phyloP scores from a whole-genome alignment of 2,797 vertebrate genomes.

The Gymnothorax reevesii region DNA sequence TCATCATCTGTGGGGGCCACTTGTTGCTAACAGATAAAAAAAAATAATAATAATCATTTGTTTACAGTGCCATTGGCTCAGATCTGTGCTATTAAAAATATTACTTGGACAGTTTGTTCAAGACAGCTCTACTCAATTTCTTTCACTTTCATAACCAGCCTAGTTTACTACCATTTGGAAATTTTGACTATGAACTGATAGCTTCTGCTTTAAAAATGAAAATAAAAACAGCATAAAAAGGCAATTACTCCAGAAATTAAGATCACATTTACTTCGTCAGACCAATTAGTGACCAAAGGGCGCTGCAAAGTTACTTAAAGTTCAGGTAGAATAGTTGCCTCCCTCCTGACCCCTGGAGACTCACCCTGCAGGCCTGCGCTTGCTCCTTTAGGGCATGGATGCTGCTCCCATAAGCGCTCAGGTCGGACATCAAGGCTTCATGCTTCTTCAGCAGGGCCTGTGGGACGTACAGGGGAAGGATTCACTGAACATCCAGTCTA shows the following conservation, averaged over 20 bases:
- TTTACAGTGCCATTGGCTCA: too few species aligned
- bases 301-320: not conserved
- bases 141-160: not conserved
- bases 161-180: not conserved
- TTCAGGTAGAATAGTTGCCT: not conserved
- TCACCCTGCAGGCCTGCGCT: slow-evolving; percentile 93
- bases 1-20: slow-evolving; percentile 98
- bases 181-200: not conserved
- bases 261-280: too few species aligned
- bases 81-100: not conserved
- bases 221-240: not conserved
- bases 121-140: not conserved
- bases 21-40: slow-evolving; percentile 83
- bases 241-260: not conserved
- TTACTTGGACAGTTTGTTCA: not conserved
- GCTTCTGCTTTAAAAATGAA: not conserved
- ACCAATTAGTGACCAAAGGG: not conserved
- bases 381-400: slow-evolving; percentile 91
- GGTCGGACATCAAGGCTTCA: slow-evolving; percentile 96
- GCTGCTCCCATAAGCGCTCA: slow-evolving; percentile 95
- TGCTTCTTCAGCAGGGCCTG: slow-evolving; percentile 99
- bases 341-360: slow-evolving; percentile 30
- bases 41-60: not conserved
- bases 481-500: not conserved
- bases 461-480: slow-evolving; percentile 25